A percentile compares a stretch with the other conserved stretches of the same genome.
Evolutionary conservation across 1,140 invertebrate genomes (phyloP).

Genomic region (Gonioctena quinquepunctata): DNA sequence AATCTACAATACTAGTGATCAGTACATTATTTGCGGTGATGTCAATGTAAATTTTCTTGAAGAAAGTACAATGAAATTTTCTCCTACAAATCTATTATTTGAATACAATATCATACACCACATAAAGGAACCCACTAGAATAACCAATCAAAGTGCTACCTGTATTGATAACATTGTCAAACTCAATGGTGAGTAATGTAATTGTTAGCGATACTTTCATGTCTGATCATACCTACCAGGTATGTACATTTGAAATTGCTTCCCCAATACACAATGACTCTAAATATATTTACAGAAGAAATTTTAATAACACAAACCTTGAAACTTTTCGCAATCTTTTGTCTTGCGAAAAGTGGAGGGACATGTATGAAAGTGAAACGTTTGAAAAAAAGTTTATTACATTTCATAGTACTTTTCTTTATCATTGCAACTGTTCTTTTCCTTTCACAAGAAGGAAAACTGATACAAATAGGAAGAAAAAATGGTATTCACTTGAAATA

Average conservation of each 20-base stretch:
- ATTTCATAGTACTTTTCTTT: not conserved
- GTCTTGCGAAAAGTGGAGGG: not conserved
- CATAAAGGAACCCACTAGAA: not conserved
- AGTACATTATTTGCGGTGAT: not conserved
- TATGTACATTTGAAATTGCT: not conserved
- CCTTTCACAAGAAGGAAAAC: not conserved
- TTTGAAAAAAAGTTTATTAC: not conserved
- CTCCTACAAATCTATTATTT: not conserved
- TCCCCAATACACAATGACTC: not conserved
- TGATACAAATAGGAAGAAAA: not conserved
- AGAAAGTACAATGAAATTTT: not conserved
- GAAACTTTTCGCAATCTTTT: not conserved
- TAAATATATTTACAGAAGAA: not conserved
- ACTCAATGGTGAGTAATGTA: not conserved
- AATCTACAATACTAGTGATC: not conserved
- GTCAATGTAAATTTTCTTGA: slow-evolving; percentile 5
- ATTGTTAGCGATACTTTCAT: not conserved
- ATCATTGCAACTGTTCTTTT: not conserved
- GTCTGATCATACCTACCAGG: not conserved
- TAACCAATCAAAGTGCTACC: not conserved
- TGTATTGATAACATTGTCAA: slow-evolving; percentile 8
- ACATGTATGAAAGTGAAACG: not conserved
- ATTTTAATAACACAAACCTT: not conserved
- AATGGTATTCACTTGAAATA: not conserved
- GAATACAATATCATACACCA: not conserved